Evolutionary conservation across 2,797 vertebrate genomes (phyloP).

Genomic region (Cephalopachus bancanus): DNA sequence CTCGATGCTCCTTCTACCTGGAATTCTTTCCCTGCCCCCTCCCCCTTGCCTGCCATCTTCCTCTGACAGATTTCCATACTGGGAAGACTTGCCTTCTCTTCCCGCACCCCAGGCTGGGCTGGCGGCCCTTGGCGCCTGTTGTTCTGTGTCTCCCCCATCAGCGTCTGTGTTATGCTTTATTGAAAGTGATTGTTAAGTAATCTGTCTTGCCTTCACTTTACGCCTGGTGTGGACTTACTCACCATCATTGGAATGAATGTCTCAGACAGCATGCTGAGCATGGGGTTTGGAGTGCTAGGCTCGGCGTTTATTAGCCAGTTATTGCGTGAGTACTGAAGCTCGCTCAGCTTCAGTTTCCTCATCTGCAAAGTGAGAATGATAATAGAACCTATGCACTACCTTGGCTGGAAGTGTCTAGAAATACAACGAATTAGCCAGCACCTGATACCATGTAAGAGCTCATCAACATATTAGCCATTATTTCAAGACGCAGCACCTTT

Average conservation of each 20-base stretch:
- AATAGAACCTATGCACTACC: neutral
- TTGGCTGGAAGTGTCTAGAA: neutral
- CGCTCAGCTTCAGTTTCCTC: neutral
- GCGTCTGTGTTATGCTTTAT: neutral
- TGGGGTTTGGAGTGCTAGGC: neutral
- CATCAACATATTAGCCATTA: neutral
- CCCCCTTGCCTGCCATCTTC: neutral
- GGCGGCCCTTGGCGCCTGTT: neutral
- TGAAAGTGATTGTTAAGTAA: neutral
- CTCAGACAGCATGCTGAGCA: neutral
- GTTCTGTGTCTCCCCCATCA: neutral
- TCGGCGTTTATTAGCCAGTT: neutral
- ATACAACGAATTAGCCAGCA: neutral
- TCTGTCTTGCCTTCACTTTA: neutral
- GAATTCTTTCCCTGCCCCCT: neutral
- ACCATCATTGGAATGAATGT: neutral
- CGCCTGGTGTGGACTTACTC: neutral
- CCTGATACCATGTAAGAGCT: neutral
- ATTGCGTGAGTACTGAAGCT: neutral
- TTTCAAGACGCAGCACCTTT: neutral
- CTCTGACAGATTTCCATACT: too few relatives aligned
- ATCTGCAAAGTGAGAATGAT: neutral
- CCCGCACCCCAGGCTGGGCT: neutral
- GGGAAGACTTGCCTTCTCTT: neutral
- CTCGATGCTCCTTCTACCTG: neutral